phyloP scores from a whole-genome alignment of 1,140 invertebrate genomes.

The Liolophura sinensis region DNA sequence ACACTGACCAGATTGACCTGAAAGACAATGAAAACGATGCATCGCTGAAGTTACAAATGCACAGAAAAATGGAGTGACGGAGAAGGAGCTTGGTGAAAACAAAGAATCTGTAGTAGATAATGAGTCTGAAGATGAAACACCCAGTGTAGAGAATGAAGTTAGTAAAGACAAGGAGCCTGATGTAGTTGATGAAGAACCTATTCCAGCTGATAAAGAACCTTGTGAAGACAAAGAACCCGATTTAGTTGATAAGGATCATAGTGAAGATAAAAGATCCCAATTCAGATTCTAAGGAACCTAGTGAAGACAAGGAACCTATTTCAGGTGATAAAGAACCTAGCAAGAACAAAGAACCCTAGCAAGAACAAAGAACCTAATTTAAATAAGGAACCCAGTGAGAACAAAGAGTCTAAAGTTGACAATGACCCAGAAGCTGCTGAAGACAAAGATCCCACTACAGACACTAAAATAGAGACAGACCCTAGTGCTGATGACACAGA shows the following conservation, averaged over 20 bases:
- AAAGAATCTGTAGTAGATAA: no score
- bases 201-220: slow-evolving; percentile 5
- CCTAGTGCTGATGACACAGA: slow-evolving; percentile 1
- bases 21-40: background rate
- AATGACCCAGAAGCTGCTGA: slow-evolving; percentile 14
- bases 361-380: no score
- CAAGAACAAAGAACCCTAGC: no score
- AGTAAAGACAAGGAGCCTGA: slow-evolving; percentile 1
- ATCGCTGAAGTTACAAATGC: background rate
- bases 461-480: background rate
- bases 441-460: background rate
- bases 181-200: slow-evolving; percentile 2
- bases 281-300: no score
- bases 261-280: background rate
- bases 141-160: slow-evolving; percentile 9
- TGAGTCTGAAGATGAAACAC: slow-evolving; percentile 16
- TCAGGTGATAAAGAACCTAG: no score
- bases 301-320: no score
- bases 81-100: no score
- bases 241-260: background rate
- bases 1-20: no score
- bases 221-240: background rate
- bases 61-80: background rate
- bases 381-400: no score
- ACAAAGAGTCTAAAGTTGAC: slow-evolving; percentile 12